Conservation (phyloP, 1,140 invertebrate genomes). For the Pachypeltis micranthus region DNA sequence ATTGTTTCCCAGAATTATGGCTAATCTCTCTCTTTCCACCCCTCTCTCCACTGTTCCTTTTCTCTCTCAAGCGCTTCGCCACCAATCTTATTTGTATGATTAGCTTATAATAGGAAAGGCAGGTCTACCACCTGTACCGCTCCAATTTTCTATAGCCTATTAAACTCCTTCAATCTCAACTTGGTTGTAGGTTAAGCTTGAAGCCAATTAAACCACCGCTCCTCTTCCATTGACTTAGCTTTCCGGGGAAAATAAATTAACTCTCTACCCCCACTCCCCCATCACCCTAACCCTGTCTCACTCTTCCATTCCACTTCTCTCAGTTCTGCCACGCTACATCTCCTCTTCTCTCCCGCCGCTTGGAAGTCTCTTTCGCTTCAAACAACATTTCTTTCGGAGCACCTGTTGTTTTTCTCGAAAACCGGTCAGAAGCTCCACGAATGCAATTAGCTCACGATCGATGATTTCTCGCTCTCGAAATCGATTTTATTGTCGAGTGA, state of each 20-base stretch:
- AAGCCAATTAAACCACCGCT: slow-evolving; percentile 9
- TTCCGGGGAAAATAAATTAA: slow-evolving; percentile 8
- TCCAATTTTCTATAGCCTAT: slow-evolving; percentile 16
- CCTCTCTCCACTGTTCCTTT: background rate
- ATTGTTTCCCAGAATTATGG: slow-evolving; percentile 17
- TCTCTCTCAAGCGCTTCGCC: too few relatives aligned
- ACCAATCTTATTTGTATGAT: slow-evolving; percentile 17
- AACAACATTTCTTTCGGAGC: too few relatives aligned
- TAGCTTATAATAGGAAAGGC: slow-evolving; percentile 17
- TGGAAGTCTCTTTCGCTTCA: too few relatives aligned
- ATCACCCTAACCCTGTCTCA: too few relatives aligned
- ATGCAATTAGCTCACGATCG: too few relatives aligned
- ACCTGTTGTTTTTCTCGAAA: too few relatives aligned
- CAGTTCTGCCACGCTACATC: too few relatives aligned
- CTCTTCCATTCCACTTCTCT: too few relatives aligned
- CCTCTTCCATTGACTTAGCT: slow-evolving; percentile 2
- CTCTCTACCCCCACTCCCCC: background rate
- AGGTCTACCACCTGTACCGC: slow-evolving; percentile 3
- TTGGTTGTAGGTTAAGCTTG: slow-evolving; percentile 9
- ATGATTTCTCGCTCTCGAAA: too few relatives aligned
- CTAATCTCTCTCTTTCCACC: slow-evolving; percentile 4
- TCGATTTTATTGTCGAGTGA: too few relatives aligned
- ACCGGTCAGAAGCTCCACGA: too few relatives aligned
- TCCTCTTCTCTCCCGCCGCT: too few relatives aligned
- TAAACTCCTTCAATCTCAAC: slow-evolving; percentile 14